Base-by-base conservation (phyloP, 2,888 invertebrate genomes). In the Leptopilina myrica region DNA sequence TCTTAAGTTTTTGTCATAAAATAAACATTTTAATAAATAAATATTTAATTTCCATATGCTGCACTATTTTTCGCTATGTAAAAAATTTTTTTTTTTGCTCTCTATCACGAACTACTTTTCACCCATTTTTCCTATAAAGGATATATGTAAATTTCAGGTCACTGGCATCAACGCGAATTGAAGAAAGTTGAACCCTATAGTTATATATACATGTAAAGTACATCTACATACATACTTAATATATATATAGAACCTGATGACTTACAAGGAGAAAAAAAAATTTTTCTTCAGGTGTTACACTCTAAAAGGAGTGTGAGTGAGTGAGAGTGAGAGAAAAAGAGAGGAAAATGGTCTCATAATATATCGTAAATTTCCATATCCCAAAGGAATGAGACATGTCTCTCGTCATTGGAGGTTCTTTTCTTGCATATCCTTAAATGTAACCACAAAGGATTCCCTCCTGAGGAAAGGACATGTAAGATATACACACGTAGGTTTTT, bases 121-220 rank as follows among this genome's bases (percentile, higher is more conserved):
- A 59, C 82, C 84, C 12, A 49, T 84, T 85, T 87, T 85, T 83
- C 86, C 82, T 43, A 6, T 43, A 43, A 79, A 77, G 86, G 78
- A 85, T 85, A 33, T 33, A 87, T 86, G 87, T 83, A 86, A 87
- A 87, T 86, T 87, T 84, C 82, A 81, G 86, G 86, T 87, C 85
- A 84, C 82, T 82, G 86, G 83, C 84, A 84, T 84, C 83, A 83
- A 81, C 80, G 8, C 33, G 8, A 56, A 40, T 73, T 56, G 73
- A 56, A 73, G 73, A 9, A 49, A 9, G 49, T 49, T 49, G 49
- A 49, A 49, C 49, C 49, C 12, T 33, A 33, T 33, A 49, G 11
- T n/a, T 26, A 14, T 26, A 56, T n/a, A 69, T 53, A 69, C 26
- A 56, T 56, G 26, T 15, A 73, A 20, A 14, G 33, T 73, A 49